A percentile compares a stretch with the other conserved stretches of the same genome.
These are phyloP conservation scores for Augochlorella aurata DNA, from an alignment of 2,888 invertebrate genomes.

Conservation along the genomic window DNA sequence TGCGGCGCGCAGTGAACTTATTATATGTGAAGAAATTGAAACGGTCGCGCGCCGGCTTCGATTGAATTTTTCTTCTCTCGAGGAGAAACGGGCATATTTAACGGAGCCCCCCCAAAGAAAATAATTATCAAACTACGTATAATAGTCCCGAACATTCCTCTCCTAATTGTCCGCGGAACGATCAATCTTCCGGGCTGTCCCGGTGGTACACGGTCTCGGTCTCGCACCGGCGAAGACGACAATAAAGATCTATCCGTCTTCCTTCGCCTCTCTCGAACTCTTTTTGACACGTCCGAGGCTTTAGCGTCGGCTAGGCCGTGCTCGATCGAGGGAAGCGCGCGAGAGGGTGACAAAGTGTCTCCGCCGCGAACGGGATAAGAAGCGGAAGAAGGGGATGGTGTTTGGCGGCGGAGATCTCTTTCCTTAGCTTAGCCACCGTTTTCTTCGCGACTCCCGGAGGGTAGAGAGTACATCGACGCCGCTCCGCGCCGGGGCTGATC, in stretches of 20 bases:
- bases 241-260: constrained; percentile 53
- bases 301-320: constrained; percentile 39
- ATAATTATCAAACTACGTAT: constrained; percentile 12
- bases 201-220: neutral
- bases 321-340: constrained; percentile 56
- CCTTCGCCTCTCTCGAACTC: constrained; percentile 17
- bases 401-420: constrained; percentile 58
- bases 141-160: neutral
- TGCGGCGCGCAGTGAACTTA: too few relatives aligned
- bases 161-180: neutral
- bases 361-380: constrained; percentile 55
- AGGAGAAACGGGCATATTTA: neutral
- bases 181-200: constrained; percentile 37
- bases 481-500: constrained; percentile 65
- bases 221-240: constrained; percentile 18
- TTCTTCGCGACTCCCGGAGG: constrained; percentile 44
- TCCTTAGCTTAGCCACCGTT: constrained; percentile 59
- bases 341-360: constrained; percentile 70
- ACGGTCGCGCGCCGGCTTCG: neutral
- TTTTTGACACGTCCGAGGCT: constrained; percentile 35
- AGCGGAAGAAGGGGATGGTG: constrained; percentile 21
- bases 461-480: constrained; percentile 30
- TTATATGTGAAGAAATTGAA: too few relatives aligned
- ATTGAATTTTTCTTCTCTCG: neutral
- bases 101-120: neutral